Conservation (phyloP, 2,113 vertebrate species). For the Struthidea cinerea region DNA sequence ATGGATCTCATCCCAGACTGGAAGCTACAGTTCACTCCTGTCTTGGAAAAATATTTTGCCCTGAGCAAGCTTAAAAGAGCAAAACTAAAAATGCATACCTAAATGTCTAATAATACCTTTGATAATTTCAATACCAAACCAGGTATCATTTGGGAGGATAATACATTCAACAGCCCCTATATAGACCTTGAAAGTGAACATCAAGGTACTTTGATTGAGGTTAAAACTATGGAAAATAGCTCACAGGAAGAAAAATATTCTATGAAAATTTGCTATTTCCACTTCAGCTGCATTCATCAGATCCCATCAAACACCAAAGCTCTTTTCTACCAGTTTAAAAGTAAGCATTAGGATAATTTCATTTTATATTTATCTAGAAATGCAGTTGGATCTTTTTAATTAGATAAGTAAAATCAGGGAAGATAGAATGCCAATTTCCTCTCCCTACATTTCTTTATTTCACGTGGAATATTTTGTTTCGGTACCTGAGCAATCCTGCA, state of each 20-base stretch:
- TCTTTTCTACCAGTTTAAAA: background rate
- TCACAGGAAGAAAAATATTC: background rate
- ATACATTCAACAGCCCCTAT: background rate
- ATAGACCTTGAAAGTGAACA: background rate
- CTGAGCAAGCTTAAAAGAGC: background rate
- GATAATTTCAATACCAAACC: background rate
- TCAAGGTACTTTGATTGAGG: background rate
- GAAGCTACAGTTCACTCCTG: background rate
- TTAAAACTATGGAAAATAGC: constrained; percentile 1
- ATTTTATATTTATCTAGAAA: background rate
- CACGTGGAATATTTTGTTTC: background rate
- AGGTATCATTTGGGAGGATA: background rate
- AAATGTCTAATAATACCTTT: background rate
- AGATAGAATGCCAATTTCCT: accelerated
- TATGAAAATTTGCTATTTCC: background rate
- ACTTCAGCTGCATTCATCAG: background rate
- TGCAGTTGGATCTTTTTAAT: background rate
- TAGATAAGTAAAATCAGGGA: background rate
- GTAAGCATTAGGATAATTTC: background rate
- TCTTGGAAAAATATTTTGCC: background rate
- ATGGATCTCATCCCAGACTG: background rate
- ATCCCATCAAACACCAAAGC: background rate
- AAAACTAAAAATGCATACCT: background rate
- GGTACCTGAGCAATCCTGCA: background rate
- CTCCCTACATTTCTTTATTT: background rate